A percentile compares a stretch with the other conserved stretches of the same genome.
Evolutionary conservation across 2,113 vertebrate genomes (phyloP).

Genomic region (Dromiciops gliroides): DNA sequence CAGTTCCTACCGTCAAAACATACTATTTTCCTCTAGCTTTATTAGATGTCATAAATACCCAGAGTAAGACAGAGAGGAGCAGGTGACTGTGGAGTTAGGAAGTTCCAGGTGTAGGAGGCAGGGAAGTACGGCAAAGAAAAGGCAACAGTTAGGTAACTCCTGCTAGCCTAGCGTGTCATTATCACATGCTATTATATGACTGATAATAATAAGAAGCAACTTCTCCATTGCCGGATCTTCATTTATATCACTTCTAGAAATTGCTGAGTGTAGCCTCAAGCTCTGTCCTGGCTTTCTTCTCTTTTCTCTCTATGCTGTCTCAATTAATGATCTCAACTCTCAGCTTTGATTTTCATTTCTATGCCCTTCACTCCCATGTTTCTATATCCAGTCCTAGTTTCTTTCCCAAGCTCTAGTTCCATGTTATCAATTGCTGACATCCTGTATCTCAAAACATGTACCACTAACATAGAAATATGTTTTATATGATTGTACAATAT

Average conservation of each 20-base stretch:
- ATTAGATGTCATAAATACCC: not conserved
- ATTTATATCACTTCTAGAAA: not conserved
- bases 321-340: not conserved
- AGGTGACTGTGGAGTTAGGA: not conserved
- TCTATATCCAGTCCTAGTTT: not conserved
- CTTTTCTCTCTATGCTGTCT: not conserved
- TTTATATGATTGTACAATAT: too few relatives aligned
- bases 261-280: not conserved
- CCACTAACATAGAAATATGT: not conserved
- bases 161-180: not conserved
- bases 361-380: not conserved
- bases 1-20: not conserved
- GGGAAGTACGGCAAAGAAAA: not conserved
- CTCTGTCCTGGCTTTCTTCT: not conserved
- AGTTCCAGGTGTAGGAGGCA: not conserved
- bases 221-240: not conserved
- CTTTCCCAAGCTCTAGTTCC: not conserved
- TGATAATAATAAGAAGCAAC: not conserved
- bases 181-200: not conserved
- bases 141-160: not conserved
- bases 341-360: not conserved
- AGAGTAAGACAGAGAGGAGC: not conserved
- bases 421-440: not conserved
- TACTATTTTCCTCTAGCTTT: not conserved
- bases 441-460: not conserved